A percentile compares a stretch with the other conserved stretches of the same genome.
phyloP scores from a whole-genome alignment of 2,113 vertebrate species.

The Neolamprologus kungweensis region DNA sequence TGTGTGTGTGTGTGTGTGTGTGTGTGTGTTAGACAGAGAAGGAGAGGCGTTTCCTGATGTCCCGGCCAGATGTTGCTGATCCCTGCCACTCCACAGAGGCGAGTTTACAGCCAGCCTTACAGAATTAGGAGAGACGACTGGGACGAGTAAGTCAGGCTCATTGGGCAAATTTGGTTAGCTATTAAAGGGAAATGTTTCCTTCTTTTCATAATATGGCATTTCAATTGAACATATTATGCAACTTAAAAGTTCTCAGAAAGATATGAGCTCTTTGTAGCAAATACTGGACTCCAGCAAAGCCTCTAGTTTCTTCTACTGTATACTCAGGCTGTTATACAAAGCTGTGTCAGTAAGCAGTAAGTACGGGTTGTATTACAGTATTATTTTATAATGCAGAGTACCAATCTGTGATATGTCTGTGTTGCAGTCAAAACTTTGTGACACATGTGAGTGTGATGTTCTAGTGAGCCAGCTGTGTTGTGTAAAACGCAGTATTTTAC shows the following conservation, averaged over 20 bases:
- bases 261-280: not conserved
- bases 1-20: not conserved
- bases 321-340: not conserved
- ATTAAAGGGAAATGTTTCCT: not conserved
- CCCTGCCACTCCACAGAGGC: conserved; percentile 52
- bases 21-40: not conserved
- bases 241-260: not conserved
- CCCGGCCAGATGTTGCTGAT: conserved; percentile 71
- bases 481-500: not conserved
- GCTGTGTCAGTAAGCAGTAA: not conserved
- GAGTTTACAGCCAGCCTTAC: conserved; percentile 47
- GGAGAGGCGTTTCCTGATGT: conserved; percentile 55
- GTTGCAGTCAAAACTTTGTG: not conserved
- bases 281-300: not conserved
- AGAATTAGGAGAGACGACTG: conserved; percentile 34
- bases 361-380: not conserved
- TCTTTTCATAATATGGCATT: not conserved
- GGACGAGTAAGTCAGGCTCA: not conserved
- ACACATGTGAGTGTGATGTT: not conserved
- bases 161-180: not conserved
- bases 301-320: not conserved
- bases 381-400: not conserved
- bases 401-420: not conserved
- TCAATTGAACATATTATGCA: not conserved
- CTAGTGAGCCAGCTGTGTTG: not conserved